A percentile compares a stretch with the other conserved stretches of the same genome.
phyloP scores from a whole-genome alignment of 2,888 invertebrate genomes.

The Acleris holmiana region DNA sequence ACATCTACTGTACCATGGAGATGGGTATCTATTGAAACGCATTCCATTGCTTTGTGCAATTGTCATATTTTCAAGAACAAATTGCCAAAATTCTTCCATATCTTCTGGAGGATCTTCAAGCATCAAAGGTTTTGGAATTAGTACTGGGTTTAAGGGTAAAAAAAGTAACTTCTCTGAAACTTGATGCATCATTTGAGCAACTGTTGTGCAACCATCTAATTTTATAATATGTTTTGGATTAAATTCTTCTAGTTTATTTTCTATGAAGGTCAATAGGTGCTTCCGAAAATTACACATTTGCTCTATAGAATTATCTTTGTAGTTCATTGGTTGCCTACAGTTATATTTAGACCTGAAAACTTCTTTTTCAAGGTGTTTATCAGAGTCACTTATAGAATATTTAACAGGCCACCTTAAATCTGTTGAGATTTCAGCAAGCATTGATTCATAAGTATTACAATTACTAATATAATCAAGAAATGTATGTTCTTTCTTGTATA shows the following conservation, averaged over 20 bases:
- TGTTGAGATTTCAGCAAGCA: slow-evolving; percentile 44
- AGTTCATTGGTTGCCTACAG: slow-evolving; percentile 76
- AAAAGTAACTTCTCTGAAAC: slow-evolving; percentile 69
- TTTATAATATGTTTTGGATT: slow-evolving; percentile 83
- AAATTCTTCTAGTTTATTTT: slow-evolving; percentile 78
- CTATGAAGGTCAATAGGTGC: slow-evolving; percentile 70
- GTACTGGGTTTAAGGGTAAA: slow-evolving; percentile 59
- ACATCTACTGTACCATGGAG: slow-evolving; percentile 85
- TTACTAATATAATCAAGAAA: slow-evolving; percentile 61
- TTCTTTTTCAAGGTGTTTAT: slow-evolving; percentile 51
- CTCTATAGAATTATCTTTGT: slow-evolving; percentile 63
- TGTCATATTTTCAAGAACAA: slow-evolving; percentile 54
- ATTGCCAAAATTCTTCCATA: slow-evolving; percentile 71
- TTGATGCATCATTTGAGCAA: slow-evolving; percentile 76
- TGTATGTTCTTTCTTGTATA: slow-evolving; percentile 64
- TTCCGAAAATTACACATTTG: slow-evolving; percentile 81
- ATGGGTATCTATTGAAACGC: slow-evolving; percentile 69
- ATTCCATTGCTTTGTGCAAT: slow-evolving; percentile 55
- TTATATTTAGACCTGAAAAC: slow-evolving; percentile 70
- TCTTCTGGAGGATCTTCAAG: slow-evolving; percentile 67
- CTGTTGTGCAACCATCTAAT: slow-evolving; percentile 82
- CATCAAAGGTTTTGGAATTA: slow-evolving; percentile 70
- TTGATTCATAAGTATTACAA: slow-evolving; percentile 49
- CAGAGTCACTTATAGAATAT: slow-evolving; percentile 58
- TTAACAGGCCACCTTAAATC: slow-evolving; percentile 66